Evolutionary conservation across 2,113 vertebrate genomes (phyloP), one percentile per base, ranked within the genome.

Genomic region (Epinephelus moara): DNA sequence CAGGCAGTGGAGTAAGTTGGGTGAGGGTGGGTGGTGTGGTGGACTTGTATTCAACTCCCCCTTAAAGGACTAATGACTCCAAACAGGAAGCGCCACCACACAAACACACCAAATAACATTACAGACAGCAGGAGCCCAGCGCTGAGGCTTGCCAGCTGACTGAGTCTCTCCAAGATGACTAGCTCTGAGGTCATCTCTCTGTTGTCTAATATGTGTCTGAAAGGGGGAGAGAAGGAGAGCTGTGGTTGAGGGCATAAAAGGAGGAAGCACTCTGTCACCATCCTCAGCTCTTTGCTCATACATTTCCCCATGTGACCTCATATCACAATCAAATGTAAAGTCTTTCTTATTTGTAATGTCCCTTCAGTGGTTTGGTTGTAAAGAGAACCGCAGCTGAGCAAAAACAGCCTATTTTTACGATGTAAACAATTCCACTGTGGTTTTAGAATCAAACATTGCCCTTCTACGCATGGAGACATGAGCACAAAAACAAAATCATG

Each of bases 181-280:
- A 71, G 57, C 71, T 62, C 78, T 94, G 90, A 94, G 86, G 87
- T 95, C 90, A 94, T 87, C 80, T 78, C 75, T 68, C 69, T 70
- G 61, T 40, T 57, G 76, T 78, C 82, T 49, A 66, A 64, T 55
- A 50, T 13, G 40, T 6, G n/a, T 60, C 40, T 72, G 40, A 61
- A 77, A 73, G n/a, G 21, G 12, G n/a, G 23, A 52, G n/a, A 80
- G 40, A 64, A 64, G 25, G 18, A 74, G 61, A 74, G 56, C 25
- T 68, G 52, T 21, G 76, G 84, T 74, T 72, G 42, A 68, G 56
- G 40, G 27, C 40, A 52, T 56, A 64, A 84, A 30, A 82, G 47
- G 23, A 75, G 81, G 67, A 85, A 72, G 60, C 63, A 80, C 49
- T 64, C 18, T 40, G 49, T 76, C 78, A 79, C 52, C 7, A 61